phyloP scores from a whole-genome alignment of 2,797 vertebrate genomes.

The Hippopotamyrus pictus region DNA sequence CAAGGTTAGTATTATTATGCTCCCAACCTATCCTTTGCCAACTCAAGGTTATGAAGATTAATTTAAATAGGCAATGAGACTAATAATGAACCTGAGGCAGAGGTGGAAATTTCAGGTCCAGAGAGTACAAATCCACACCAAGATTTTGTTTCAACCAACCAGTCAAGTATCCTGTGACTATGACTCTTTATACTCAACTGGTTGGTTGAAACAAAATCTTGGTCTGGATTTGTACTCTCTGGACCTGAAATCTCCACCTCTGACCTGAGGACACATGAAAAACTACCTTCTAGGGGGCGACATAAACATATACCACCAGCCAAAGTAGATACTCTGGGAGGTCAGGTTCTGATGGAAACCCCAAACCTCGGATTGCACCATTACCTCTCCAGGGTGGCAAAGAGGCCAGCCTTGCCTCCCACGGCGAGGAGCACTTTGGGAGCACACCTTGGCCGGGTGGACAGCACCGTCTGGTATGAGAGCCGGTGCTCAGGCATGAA shows the following conservation, averaged over 20 bases:
- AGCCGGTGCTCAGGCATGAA: slow-evolving; percentile 98
- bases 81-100: background rate
- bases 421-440: slow-evolving; percentile 94
- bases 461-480: slow-evolving; percentile 88
- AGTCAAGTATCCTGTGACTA: too few species aligned
- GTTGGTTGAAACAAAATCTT: too few species aligned
- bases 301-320: background rate
- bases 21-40: background rate
- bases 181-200: too few species aligned
- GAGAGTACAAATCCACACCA: too few species aligned
- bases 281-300: background rate
- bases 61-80: background rate
- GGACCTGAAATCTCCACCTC: too few species aligned
- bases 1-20: background rate
- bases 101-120: too few species aligned
- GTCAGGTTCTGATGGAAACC: background rate
- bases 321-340: background rate
- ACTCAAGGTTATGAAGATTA: background rate
- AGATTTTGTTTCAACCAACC: too few species aligned
- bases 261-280: background rate
- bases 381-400: slow-evolving; percentile 93
- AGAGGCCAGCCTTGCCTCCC: slow-evolving; percentile 93
- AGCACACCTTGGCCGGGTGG: slow-evolving; percentile 84
- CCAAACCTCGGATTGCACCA: background rate
- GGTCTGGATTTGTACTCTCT: too few species aligned